These are phyloP conservation scores for Beris morrisii DNA, from an alignment of 2,888 invertebrate genomes.

Conservation along the genomic window DNA sequence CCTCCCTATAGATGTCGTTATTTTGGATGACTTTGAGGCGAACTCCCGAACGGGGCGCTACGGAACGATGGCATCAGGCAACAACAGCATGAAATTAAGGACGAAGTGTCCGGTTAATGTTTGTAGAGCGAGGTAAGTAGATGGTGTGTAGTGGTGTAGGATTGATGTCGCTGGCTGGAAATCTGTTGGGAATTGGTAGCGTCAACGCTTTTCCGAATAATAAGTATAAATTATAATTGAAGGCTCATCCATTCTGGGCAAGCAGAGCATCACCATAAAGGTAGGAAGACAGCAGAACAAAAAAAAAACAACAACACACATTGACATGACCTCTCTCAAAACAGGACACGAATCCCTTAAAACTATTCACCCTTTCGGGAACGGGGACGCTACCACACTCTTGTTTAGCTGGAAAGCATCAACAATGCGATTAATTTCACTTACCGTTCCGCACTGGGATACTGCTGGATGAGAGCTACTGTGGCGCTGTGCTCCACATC, in stretches of 20 bases:
- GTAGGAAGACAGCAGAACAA: too few relatives aligned
- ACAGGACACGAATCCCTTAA: not conserved
- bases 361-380: not conserved
- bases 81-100: slow-evolving; percentile 25
- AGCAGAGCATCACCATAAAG: too few relatives aligned
- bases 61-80: slow-evolving; percentile 9
- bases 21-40: slow-evolving; percentile 27
- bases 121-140: slow-evolving; percentile 4
- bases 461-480: slow-evolving; percentile 9
- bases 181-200: slow-evolving; percentile 19
- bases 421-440: slow-evolving; percentile 41
- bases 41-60: not conserved
- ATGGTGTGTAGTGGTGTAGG: not conserved
- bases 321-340: not conserved
- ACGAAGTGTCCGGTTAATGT: slow-evolving; percentile 31
- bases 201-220: slow-evolving; percentile 28
- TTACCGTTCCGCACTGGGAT: slow-evolving; percentile 40
- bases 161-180: slow-evolving; percentile 19
- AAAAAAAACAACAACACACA: not conserved
- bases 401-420: slow-evolving; percentile 37
- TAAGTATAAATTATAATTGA: slow-evolving; percentile 31
- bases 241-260: slow-evolving; percentile 12
- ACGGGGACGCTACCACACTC: not conserved
- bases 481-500: slow-evolving; percentile 62
- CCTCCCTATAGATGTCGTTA: slow-evolving; percentile 22